phyloP scores from a whole-genome alignment of 53 echinoderm and acorn worm genomes.

The Luidia sarsii region DNA sequence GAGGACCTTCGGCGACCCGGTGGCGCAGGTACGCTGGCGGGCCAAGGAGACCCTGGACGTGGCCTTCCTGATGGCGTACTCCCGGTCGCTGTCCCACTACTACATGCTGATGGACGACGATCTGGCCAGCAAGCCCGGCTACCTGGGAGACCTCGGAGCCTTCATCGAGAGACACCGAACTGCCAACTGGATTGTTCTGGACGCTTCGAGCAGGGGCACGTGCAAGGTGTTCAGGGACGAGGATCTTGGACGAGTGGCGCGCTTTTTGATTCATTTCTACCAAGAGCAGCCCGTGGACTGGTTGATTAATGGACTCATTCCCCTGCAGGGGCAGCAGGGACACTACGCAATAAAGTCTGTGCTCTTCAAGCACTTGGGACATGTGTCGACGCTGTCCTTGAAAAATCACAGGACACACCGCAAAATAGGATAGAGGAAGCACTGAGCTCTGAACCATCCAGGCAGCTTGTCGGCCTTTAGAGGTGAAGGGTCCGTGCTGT shows the following conservation, averaged over 20 bases:
- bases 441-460: not conserved
- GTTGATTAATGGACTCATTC: slow-evolving; percentile 64
- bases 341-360: slow-evolving; percentile 64
- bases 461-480: too few relatives aligned
- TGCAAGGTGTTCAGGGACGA: slow-evolving; percentile 75
- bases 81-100: slow-evolving; percentile 67
- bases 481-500: too few relatives aligned
- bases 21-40: slow-evolving; percentile 76
- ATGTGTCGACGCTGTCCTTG: slow-evolving; percentile 64
- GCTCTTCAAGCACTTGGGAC: slow-evolving; percentile 85
- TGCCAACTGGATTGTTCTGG: slow-evolving; percentile 67
- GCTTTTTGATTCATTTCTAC: slow-evolving; percentile 78
- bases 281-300: slow-evolving; percentile 86
- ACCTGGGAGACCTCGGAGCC: slow-evolving; percentile 56
- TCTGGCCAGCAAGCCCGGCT: slow-evolving; percentile 65
- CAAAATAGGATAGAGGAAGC: not conserved
- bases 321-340: slow-evolving; percentile 66
- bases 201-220: slow-evolving; percentile 81
- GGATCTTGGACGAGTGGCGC: slow-evolving; percentile 65
- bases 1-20: slow-evolving; percentile 66
- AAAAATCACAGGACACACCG: not conserved
- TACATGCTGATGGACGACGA: slow-evolving; percentile 92
- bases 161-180: slow-evolving; percentile 55
- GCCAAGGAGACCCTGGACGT: slow-evolving; percentile 87
- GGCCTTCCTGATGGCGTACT: slow-evolving; percentile 79